Conservation (phyloP, 2,888 invertebrate species). For the Seladonia tumulorum region DNA sequence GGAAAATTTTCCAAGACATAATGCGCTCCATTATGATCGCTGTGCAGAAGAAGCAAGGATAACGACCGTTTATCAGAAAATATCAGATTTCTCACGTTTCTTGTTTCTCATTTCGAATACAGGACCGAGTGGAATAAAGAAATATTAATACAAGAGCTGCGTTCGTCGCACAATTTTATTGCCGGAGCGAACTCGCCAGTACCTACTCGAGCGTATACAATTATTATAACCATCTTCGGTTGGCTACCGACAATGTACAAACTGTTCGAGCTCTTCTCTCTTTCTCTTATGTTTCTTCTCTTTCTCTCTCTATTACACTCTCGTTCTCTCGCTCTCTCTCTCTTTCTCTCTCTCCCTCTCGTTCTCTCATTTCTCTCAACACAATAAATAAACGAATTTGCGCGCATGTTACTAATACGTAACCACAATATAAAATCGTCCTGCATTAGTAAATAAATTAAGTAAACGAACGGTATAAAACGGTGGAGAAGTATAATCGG, state of each 20-base stretch:
- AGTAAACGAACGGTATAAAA: constrained; percentile 78
- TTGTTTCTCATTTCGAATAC: constrained; percentile 19
- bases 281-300: neutral
- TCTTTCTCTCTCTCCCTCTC: constrained; percentile 41
- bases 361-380: constrained; percentile 72
- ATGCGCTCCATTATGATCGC: neutral
- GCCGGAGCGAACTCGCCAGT: constrained; percentile 72
- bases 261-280: constrained; percentile 72
- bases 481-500: constrained; percentile 66
- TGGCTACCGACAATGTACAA: constrained; percentile 81
- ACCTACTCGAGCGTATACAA: constrained; percentile 79
- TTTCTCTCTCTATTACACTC: neutral
- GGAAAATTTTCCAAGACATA: neutral
- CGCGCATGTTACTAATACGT: constrained; percentile 67
- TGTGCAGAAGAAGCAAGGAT: neutral
- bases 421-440: constrained; percentile 79
- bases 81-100: neutral
- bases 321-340: neutral
- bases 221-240: constrained; percentile 77
- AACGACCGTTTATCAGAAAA: neutral
- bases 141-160: constrained; percentile 48
- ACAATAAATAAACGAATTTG: constrained; percentile 79
- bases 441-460: constrained; percentile 81
- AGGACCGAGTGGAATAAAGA: constrained; percentile 51
- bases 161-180: constrained; percentile 78